Evolutionary conservation across 2,888 invertebrate genomes (phyloP).

Genomic region (Folsomia candida): DNA sequence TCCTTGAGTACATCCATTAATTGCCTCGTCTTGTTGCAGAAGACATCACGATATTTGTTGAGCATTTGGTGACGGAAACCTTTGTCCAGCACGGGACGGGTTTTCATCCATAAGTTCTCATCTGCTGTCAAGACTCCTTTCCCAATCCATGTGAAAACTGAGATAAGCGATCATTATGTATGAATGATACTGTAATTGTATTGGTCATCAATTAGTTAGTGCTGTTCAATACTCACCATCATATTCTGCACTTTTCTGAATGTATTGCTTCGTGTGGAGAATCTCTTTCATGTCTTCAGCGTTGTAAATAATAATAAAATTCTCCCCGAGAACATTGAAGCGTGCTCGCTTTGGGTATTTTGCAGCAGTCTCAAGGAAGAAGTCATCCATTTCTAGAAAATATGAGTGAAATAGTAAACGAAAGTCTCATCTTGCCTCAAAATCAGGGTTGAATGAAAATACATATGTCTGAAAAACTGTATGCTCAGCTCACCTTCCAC

Average conservation of each 20-base stretch:
- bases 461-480: too few species aligned
- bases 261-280: not conserved
- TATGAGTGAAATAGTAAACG: too few species aligned
- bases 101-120: conserved; percentile 11
- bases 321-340: not conserved
- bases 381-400: not conserved
- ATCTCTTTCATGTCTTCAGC: not conserved
- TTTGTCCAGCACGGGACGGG: conserved; percentile 6
- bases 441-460: too few species aligned
- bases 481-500: not conserved
- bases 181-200: too few species aligned
- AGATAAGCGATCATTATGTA: not conserved
- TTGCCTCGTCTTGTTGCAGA: not conserved
- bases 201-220: too few species aligned
- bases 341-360: not conserved
- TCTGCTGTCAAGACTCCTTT: conserved; percentile 12
- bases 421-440: not conserved
- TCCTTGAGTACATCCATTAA: conserved; percentile 5
- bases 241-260: not conserved
- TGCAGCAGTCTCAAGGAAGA: not conserved
- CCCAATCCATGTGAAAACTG: conserved; percentile 14
- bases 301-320: not conserved
- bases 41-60: not conserved
- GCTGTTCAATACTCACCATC: not conserved
- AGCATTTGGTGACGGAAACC: conserved; percentile 8